These are phyloP conservation scores for Lasioglossum oenotherae DNA, from an alignment of 2,888 invertebrate genomes.

Conservation along the genomic window DNA sequence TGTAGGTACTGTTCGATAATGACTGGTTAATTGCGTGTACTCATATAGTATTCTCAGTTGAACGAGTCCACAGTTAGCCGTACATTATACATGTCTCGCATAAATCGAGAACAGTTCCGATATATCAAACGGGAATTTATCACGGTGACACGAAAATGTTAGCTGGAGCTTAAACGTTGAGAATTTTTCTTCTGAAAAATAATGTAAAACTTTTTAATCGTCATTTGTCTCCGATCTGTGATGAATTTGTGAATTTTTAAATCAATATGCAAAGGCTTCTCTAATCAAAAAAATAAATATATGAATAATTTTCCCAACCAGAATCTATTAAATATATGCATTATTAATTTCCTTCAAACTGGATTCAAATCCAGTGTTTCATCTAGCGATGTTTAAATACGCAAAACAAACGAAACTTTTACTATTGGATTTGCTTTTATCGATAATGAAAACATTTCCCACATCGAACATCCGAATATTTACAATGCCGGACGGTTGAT, in stretches of 20 bases:
- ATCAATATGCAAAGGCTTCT: background rate
- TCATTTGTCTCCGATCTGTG: background rate
- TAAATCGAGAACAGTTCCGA: background rate
- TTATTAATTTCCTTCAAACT: background rate
- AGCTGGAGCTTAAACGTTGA: background rate
- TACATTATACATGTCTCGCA: background rate
- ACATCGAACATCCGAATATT: background rate
- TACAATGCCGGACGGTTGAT: background rate
- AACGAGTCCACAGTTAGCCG: background rate
- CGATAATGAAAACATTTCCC: background rate
- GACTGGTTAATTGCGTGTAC: background rate
- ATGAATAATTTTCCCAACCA: background rate
- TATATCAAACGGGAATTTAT: background rate
- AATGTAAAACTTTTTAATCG: background rate
- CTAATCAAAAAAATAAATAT: background rate
- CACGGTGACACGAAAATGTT: background rate
- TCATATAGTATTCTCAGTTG: background rate
- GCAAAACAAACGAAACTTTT: background rate
- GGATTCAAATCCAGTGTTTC: background rate
- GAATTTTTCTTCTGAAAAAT: background rate
- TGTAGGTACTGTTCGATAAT: constrained; percentile 2
- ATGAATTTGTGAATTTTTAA: background rate
- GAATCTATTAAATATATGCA: background rate
- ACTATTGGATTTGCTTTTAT: background rate
- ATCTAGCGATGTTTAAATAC: background rate